A percentile compares a stretch with the other conserved stretches of the same genome.
These are phyloP conservation scores for Mercenaria mercenaria DNA, from an alignment of 1,140 invertebrate species.

Conservation along the genomic window DNA sequence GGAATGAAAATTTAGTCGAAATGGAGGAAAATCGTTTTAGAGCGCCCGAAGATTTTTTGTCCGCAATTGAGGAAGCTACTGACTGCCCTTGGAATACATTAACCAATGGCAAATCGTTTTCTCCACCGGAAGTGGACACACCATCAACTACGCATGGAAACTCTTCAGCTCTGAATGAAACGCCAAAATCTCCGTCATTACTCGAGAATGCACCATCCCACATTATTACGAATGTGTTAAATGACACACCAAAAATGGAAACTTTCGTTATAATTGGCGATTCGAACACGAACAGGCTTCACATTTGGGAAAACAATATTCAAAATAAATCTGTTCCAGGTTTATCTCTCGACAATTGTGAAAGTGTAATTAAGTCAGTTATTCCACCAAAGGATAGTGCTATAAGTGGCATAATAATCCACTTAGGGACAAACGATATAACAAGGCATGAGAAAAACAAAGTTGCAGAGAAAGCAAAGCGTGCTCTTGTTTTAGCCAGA, in stretches of 20 bases:
- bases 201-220: background rate
- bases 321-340: background rate
- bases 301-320: background rate
- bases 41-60: too few relatives aligned
- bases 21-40: too few relatives aligned
- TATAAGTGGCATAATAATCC: background rate
- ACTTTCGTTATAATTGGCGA: background rate
- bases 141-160: too few relatives aligned
- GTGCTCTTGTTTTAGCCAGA: background rate
- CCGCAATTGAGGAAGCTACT: too few relatives aligned
- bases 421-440: background rate
- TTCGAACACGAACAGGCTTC: background rate
- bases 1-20: too few relatives aligned
- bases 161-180: background rate
- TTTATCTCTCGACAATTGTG: background rate
- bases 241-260: background rate
- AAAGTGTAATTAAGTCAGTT: background rate
- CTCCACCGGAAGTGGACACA: too few relatives aligned
- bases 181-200: background rate
- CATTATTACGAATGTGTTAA: background rate
- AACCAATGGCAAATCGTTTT: too few relatives aligned
- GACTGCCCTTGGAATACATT: too few relatives aligned
- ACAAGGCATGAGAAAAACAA: background rate
- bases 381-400: background rate
- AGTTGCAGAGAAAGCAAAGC: background rate